Evolutionary conservation across 2,113 vertebrate genomes (phyloP).

Genomic region (Sprattus sprattus): DNA sequence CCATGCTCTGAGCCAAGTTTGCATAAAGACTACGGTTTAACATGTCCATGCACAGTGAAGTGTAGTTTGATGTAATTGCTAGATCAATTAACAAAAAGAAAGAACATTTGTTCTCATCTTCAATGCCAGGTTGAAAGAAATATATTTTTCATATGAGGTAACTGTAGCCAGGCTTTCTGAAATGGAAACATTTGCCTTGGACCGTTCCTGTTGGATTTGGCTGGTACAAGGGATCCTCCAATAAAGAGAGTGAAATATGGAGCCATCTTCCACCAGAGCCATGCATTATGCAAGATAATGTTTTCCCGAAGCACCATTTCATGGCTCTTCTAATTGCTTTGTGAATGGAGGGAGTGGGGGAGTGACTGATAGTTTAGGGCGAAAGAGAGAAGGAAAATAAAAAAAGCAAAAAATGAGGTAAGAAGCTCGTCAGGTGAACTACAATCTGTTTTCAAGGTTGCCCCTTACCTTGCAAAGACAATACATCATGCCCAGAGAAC

Average conservation of each 20-base stretch:
- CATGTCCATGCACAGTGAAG: background rate
- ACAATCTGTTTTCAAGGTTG: slow-evolving; percentile 71
- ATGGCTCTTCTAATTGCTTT: slow-evolving; percentile 44
- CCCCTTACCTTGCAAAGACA: slow-evolving; percentile 61
- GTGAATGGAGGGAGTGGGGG: slow-evolving; percentile 38
- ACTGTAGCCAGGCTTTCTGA: background rate
- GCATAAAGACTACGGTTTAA: slow-evolving; percentile 4
- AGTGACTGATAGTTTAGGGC: slow-evolving; percentile 39
- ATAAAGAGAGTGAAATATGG: slow-evolving; percentile 30
- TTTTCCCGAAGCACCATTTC: slow-evolving; percentile 42
- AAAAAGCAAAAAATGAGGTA: slow-evolving; percentile 18
- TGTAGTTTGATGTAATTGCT: too few relatives aligned
- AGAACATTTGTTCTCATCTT: background rate
- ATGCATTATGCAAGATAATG: slow-evolving; percentile 40
- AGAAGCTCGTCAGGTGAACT: slow-evolving; percentile 44
- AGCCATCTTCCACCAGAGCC: slow-evolving; percentile 12
- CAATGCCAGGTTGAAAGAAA: background rate
- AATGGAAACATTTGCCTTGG: slow-evolving; percentile 26
- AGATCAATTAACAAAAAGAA: too few relatives aligned
- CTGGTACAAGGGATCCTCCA: slow-evolving; percentile 26
- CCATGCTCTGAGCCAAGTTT: too few relatives aligned
- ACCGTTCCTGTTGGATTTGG: slow-evolving; percentile 22
- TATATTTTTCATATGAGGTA: background rate
- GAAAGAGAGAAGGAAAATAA: slow-evolving; percentile 32
- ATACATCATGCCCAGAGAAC: slow-evolving; percentile 57